Conservation (phyloP, 2,888 invertebrate species). For the Coecobrya sp. region DNA sequence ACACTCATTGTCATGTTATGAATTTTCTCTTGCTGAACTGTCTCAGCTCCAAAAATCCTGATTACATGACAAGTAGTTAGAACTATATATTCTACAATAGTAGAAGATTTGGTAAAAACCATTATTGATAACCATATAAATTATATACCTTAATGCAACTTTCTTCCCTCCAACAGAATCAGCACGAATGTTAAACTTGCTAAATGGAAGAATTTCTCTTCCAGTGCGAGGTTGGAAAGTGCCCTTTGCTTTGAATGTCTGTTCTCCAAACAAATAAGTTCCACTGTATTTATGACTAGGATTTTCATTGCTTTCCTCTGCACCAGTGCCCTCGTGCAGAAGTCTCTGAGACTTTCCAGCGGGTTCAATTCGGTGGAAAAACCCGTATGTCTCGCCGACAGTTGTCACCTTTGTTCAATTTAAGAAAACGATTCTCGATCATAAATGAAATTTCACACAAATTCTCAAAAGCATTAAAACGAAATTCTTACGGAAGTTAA, state of each 20-base stretch:
- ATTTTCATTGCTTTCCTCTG: neutral
- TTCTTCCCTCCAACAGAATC: constrained; percentile 12
- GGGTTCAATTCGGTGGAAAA: constrained; percentile 36
- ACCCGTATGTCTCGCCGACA: constrained; percentile 38
- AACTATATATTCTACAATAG: too few species aligned
- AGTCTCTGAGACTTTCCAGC: neutral
- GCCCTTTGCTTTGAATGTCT: constrained; percentile 44
- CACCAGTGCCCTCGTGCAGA: neutral
- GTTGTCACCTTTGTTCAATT: constrained; percentile 29
- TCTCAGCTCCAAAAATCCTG: constrained; percentile 61
- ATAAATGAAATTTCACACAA: too few species aligned
- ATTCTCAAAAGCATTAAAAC: too few species aligned
- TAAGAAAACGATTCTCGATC: too few species aligned
- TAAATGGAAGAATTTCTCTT: constrained; percentile 68
- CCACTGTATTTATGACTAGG: constrained; percentile 48
- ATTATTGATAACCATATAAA: neutral
- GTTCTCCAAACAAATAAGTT: constrained; percentile 45
- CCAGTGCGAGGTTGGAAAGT: constrained; percentile 25
- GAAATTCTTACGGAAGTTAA: constrained; percentile 51
- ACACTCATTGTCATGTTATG: constrained; percentile 47
- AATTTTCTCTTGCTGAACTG: neutral
- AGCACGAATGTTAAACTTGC: constrained; percentile 53
- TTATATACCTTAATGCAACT: neutral
- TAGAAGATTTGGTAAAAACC: too few species aligned
- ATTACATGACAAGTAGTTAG: too few species aligned